These are phyloP conservation scores for Gibbula magus DNA, from an alignment of 2,888 invertebrate genomes.

Conservation along the genomic window DNA sequence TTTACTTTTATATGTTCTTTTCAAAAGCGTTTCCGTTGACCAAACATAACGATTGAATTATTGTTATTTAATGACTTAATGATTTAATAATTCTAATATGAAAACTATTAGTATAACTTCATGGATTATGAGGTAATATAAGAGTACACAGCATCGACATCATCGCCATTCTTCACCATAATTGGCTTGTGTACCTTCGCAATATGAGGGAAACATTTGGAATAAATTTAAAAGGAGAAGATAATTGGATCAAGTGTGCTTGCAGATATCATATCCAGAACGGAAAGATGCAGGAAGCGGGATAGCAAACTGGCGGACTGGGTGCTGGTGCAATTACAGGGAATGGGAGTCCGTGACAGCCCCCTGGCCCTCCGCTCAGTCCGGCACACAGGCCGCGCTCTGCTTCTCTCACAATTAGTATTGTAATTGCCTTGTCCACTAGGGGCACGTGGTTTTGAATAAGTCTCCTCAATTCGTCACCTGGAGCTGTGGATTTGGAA, in stretches of 20 bases:
- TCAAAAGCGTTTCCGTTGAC: too few relatives aligned
- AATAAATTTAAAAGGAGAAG: background rate
- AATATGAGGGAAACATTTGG: too few relatives aligned
- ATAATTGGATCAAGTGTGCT: constrained; percentile 7
- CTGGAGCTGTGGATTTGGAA: constrained; percentile 16
- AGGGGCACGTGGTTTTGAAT: constrained; percentile 12
- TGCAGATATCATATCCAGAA: background rate
- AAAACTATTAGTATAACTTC: too few relatives aligned
- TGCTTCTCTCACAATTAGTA: constrained; percentile 6
- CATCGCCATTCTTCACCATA: too few relatives aligned
- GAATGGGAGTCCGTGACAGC: background rate
- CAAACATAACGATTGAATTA: too few relatives aligned
- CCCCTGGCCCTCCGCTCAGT: background rate
- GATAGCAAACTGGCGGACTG: background rate
- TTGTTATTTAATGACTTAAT: too few relatives aligned
- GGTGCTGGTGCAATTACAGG: background rate
- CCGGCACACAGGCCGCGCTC: background rate
- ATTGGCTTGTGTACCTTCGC: too few relatives aligned
- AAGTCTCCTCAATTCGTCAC: constrained; percentile 18
- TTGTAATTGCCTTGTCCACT: constrained; percentile 12
- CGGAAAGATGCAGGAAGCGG: constrained; percentile 9
- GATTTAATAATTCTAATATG: too few relatives aligned
- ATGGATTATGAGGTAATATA: too few relatives aligned
- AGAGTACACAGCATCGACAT: too few relatives aligned
- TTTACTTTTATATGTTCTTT: too few relatives aligned